Evolutionary conservation across 23 tunicate species (phyloP).

Genomic region (Ciona savignyi): DNA sequence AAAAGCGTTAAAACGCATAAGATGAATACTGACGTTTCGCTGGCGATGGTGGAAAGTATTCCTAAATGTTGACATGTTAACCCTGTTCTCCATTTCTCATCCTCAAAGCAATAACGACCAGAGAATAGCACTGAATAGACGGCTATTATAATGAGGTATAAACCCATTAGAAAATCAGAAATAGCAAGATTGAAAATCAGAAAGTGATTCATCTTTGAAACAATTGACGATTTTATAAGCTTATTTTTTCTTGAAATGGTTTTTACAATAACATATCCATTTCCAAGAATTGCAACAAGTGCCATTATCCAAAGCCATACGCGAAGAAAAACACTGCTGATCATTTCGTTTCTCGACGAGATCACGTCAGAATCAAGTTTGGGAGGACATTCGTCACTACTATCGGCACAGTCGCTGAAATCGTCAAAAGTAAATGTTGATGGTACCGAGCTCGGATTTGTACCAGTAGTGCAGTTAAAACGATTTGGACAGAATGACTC

Average conservation of each 20-base stretch:
- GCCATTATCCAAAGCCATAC: slow-evolving; percentile 52
- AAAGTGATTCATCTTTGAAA: slow-evolving; percentile 22
- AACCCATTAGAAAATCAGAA: slow-evolving; percentile 63
- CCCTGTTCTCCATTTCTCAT: slow-evolving; percentile 53
- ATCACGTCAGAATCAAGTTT: slow-evolving; percentile 10
- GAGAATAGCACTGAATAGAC: slow-evolving; percentile 5
- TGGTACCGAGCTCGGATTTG: slow-evolving; percentile 23
- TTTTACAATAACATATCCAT: slow-evolving; percentile 23
- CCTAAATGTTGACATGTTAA: slow-evolving; percentile 22
- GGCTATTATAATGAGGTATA: slow-evolving; percentile 49
- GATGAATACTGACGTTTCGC: slow-evolving; percentile 61
- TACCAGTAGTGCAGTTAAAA: slow-evolving; percentile 5
- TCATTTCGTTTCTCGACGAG: slow-evolving; percentile 50
- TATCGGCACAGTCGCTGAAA: slow-evolving; percentile 37
- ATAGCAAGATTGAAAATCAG: slow-evolving; percentile 46
- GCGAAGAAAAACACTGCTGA: slow-evolving; percentile 13
- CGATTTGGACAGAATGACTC: slow-evolving; percentile 23
- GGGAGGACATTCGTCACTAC: slow-evolving; percentile 43
- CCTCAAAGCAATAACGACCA: slow-evolving; percentile 35
- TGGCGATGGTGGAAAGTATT: slow-evolving; percentile 30
- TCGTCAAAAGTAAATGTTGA: slow-evolving; percentile 33
- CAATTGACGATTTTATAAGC: background rate
- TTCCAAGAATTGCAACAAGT: slow-evolving; percentile 28
- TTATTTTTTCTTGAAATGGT: slow-evolving; percentile 10
- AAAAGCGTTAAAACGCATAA: slow-evolving; percentile 24